These are phyloP conservation scores for Torymus tubicola DNA, from an alignment of 2,888 invertebrate genomes.

Conservation along the genomic window DNA sequence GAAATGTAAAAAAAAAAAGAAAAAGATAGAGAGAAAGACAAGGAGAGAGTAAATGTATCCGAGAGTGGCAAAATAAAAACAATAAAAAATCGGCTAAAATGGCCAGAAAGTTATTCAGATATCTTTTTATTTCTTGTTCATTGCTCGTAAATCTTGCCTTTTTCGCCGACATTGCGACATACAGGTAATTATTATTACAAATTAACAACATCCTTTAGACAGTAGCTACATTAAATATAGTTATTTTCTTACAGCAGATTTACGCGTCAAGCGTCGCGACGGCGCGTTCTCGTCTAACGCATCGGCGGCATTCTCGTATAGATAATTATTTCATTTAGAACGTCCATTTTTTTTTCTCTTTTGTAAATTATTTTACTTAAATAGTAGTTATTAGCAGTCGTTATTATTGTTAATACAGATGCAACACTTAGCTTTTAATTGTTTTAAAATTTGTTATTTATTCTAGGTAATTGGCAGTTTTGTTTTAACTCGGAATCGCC, in stretches of 20 bases:
- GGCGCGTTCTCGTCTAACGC: conserved; percentile 45
- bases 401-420: conserved; percentile 33
- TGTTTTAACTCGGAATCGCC: conserved; percentile 37
- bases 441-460: conserved; percentile 25
- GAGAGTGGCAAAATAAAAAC: too few relatives aligned
- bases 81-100: conserved; percentile 30
- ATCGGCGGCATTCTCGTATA: conserved; percentile 43
- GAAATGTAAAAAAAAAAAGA: conserved; percentile 6
- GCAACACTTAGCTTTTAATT: conserved; percentile 27
- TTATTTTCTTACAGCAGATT: conserved; percentile 69
- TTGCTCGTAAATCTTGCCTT: conserved; percentile 50
- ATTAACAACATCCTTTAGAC: conserved; percentile 70
- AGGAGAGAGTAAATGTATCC: background rate
- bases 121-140: conserved; percentile 52
- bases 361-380: conserved; percentile 14
- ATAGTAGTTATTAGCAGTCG: conserved; percentile 41
- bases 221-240: conserved; percentile 69
- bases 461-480: conserved; percentile 46
- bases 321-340: background rate
- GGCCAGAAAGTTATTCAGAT: conserved; percentile 36
- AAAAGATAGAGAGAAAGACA: conserved; percentile 1
- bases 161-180: conserved; percentile 51
- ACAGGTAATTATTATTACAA: conserved; percentile 68
- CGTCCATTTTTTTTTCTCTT: conserved; percentile 10
- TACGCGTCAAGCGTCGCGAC: conserved; percentile 56